Evolutionary conservation across 2,113 vertebrate genomes (phyloP).

Genomic region (Phylloscopus whistleri): DNA sequence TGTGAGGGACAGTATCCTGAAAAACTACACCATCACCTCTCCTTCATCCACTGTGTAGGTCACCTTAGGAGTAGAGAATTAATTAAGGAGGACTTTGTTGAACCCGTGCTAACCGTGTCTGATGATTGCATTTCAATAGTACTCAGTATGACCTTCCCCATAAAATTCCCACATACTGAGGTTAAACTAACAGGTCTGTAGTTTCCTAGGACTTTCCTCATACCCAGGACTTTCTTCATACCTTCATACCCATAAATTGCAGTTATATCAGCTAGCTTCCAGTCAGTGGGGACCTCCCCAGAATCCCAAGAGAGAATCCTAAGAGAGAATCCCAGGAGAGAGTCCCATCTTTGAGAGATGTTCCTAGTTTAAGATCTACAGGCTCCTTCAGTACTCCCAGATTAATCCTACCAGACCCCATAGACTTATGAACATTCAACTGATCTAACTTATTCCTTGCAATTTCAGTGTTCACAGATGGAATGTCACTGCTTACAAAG

Average conservation of each 20-base stretch:
- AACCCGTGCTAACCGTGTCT: not conserved
- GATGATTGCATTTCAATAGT: not conserved
- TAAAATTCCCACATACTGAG: not conserved
- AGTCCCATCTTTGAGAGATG: not conserved
- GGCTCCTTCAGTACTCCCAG: not conserved
- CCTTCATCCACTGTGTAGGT: not conserved
- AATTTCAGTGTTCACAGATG: not conserved
- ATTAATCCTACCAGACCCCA: not conserved
- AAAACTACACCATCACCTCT: not conserved
- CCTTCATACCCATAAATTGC: not conserved
- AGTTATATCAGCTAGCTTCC: not conserved
- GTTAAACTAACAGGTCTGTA: not conserved
- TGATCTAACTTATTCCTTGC: not conserved
- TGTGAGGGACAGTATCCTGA: not conserved
- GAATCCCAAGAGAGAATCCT: not conserved
- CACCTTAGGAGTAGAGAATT: not conserved
- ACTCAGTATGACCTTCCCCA: not conserved
- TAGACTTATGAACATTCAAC: not conserved
- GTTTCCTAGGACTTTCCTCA: not conserved
- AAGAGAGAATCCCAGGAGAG: too few species aligned
- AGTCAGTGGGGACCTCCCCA: not conserved
- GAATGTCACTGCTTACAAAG: not conserved
- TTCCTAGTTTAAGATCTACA: not conserved
- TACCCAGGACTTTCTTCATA: not conserved
- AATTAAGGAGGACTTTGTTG: not conserved